phyloP scores from a whole-genome alignment of 2,888 invertebrate genomes.

The Syrista parreyssii region DNA sequence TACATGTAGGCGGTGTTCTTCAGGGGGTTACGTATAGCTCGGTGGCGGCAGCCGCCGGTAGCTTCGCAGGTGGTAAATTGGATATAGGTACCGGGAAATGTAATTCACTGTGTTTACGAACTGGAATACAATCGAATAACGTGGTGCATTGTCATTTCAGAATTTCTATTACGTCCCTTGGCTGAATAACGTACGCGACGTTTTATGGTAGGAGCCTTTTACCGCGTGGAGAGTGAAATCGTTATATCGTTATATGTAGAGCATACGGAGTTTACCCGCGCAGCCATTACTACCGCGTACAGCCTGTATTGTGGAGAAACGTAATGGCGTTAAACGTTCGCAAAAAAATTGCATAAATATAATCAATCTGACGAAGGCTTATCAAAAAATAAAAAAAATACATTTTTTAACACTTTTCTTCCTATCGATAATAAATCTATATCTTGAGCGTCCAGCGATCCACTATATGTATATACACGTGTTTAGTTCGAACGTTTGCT shows the following conservation, averaged over 20 bases:
- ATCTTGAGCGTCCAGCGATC: no score
- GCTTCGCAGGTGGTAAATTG: slow-evolving; percentile 10
- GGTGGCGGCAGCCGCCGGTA: slow-evolving; percentile 10
- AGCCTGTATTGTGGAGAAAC: not conserved
- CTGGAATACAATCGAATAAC: not conserved
- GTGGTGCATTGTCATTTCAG: not conserved
- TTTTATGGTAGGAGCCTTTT: not conserved
- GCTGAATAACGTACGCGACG: not conserved
- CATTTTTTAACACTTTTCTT: no score
- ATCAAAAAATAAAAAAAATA: no score
- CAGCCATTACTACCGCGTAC: not conserved
- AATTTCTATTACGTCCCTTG: not conserved
- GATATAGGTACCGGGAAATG: not conserved
- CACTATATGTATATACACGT: not conserved
- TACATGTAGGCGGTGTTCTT: slow-evolving; percentile 34
- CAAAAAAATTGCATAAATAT: not conserved
- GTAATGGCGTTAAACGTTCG: not conserved
- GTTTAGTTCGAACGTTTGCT: not conserved
- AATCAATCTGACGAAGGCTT: not conserved
- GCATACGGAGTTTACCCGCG: not conserved
- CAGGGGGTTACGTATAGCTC: slow-evolving; percentile 24
- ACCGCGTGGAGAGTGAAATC: not conserved
- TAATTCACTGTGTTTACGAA: slow-evolving; percentile 1
- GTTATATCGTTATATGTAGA: not conserved
- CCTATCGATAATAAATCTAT: not conserved